These are phyloP conservation scores for Amblyteles armatorius DNA, from an alignment of 2,888 invertebrate genomes.

Conservation along the genomic window DNA sequence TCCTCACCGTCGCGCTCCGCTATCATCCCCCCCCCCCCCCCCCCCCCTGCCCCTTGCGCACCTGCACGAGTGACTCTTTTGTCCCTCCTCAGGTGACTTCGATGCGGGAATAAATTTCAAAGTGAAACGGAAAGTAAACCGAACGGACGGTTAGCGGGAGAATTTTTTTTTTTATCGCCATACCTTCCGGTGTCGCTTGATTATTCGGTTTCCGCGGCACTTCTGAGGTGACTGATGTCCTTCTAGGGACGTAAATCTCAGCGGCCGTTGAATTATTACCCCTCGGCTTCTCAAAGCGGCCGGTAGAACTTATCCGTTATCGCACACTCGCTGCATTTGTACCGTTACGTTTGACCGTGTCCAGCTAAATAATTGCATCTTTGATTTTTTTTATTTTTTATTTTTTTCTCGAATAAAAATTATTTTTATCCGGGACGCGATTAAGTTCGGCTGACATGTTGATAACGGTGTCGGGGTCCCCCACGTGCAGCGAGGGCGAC, in stretches of 20 bases:
- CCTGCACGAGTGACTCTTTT: neutral
- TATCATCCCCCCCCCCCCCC: neutral
- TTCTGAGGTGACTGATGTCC: slow-evolving; percentile 73
- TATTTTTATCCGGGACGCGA: neutral
- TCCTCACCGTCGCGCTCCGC: neutral
- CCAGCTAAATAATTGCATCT: slow-evolving; percentile 1
- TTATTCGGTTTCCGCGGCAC: slow-evolving; percentile 68
- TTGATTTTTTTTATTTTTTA: neutral
- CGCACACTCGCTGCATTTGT: slow-evolving; percentile 1
- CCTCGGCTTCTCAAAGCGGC: slow-evolving; percentile 27
- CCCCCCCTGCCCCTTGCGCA: neutral
- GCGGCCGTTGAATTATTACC: slow-evolving; percentile 65
- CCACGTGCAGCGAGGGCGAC: slow-evolving; percentile 85
- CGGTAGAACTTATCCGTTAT: neutral
- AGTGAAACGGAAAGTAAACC: neutral
- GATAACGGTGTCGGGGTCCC: slow-evolving; percentile 83
- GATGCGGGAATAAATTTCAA: slow-evolving; percentile 34
- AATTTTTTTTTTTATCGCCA: neutral
- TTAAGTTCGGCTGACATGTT: slow-evolving; percentile 72
- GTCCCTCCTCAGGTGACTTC: slow-evolving; percentile 14
- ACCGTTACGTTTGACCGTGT: neutral
- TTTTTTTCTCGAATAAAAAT: slow-evolving; percentile 4
- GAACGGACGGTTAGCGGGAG: neutral
- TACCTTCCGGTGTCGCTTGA: slow-evolving; percentile 60
- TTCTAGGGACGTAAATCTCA: slow-evolving; percentile 76